Conservation (phyloP, 2,797 vertebrate genomes). For the Loriculus beryllinus region DNA sequence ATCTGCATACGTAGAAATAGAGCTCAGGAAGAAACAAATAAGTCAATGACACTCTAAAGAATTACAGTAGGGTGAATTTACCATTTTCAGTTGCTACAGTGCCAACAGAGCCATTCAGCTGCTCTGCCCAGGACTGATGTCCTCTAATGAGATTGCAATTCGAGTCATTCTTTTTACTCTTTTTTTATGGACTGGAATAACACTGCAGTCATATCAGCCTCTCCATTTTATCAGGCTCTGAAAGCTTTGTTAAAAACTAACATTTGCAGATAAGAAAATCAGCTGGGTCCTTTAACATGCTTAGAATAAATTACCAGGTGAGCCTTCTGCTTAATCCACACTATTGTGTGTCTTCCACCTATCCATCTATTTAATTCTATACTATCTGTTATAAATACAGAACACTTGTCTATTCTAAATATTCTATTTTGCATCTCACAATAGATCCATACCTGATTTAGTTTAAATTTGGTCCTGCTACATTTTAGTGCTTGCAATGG, state of each 20-base stretch:
- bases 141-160: neutral
- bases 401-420: neutral
- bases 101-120: neutral
- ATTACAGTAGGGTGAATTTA: neutral
- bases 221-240: neutral
- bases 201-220: neutral
- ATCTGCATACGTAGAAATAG: slow-evolving; percentile 1
- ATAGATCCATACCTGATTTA: neutral
- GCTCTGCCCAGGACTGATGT: neutral
- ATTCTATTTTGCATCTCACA: neutral
- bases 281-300: neutral
- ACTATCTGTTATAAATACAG: neutral
- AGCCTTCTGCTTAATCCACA: neutral
- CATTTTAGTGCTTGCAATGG: neutral
- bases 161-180: neutral
- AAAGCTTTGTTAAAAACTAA: neutral
- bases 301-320: neutral
- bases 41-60: neutral
- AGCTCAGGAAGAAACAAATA: neutral
- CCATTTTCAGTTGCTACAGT: neutral
- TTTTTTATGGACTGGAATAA: neutral
- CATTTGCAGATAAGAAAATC: neutral
- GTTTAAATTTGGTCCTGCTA: neutral
- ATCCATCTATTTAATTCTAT: neutral
- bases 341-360: neutral